Evolutionary conservation across 1,140 invertebrate genomes (phyloP), one percentile per base, ranked within the genome.

Genomic region (Sycophaga agraensis): DNA sequence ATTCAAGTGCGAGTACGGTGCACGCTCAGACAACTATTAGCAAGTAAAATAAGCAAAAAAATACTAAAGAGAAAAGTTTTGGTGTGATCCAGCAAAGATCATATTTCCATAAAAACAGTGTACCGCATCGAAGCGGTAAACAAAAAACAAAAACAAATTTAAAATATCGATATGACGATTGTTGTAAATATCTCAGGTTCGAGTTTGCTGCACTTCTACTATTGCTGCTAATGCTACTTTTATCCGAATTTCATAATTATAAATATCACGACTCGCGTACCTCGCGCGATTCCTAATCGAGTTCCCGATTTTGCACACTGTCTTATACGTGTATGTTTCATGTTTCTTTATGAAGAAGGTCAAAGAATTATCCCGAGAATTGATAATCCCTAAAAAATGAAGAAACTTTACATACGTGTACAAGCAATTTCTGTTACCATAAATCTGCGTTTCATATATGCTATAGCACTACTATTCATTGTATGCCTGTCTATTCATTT

Each of bases 201-300:
- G 35, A 37, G 19, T 62, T 62, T 50, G 24, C 42, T 50, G 43
- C 24, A 48, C 40, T 56, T 56, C 28, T 28, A 49, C 11, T 39
- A 39, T 24, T 59, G 46, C 56, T 50, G 11, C 11, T 59, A 16
- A 6, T 24, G 14, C 17, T 24, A 43, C 24, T 46, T 46, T 58
- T 56, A 35, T 31, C 35, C n/a, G 7, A 42, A 5, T 34, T 40
- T 54, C 42, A 16, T 7, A 21, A 19, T 19, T 51, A 59, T 24
- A 42, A 43, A 59, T 35, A 61, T 61, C 34, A 21, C 26, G 31
- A 62, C 53, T 62, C 59, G 53, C 43, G 51, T 62, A 62, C 59
- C 59, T 62, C 51, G 53, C 53, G 53, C 59, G 59, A 62, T 50
- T 42, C 37, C 40, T 53, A 19, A 54, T 54, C 14, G 34, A 60